Base-by-base conservation (phyloP, 2,888 invertebrate species). In the Sinentomon sp. region DNA sequence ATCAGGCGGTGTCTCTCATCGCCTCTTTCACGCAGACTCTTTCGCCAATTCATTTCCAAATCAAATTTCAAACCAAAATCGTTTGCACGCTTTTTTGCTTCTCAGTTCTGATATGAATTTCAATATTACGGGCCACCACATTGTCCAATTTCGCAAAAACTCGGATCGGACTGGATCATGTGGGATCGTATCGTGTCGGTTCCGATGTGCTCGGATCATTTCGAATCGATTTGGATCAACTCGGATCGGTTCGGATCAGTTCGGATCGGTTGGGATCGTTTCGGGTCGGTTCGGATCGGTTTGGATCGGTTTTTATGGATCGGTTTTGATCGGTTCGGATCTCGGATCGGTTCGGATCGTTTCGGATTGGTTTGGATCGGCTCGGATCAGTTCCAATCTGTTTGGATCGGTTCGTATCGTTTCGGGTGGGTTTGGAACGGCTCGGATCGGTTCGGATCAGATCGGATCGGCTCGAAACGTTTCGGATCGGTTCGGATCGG, bases 201-300 rank as follows among this genome's bases (percentile, higher is more conserved):
- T 34, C 23, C 34, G 36, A 21, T 36, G 10, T 25, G 32, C 30
- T 33, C 26, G 35, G 35, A 35, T 34, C 14, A 26, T 33, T 36
- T 34, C 23, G 35, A 21, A 35, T 35, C 25, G 35, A 16, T 35
- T 35, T n/a, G 34, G 35, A 35, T 34, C 36, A 26, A 34, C 34
- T 36, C 14, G 35, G 35, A 35, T 34, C 23, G 35, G 34, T 35
- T 35, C 23, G 35, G 34, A 35, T 34, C 23, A 34, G 35, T 34
- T 34, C 23, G 33, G n/a, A n/a, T n/a, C n/a, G n/a, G n/a, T n/a
- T n/a, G n/a, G n/a, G n/a, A n/a, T n/a, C n/a, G n/a, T n/a, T 27
- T 33, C 24, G 10, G 35, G 32, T 34, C 23, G 34, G 35, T 34
- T 34, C 23, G 34, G 35, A 35, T 34, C 23, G 35, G 36, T 28